A percentile compares a stretch with the other conserved stretches of the same genome.
Conservation (phyloP, 2,113 vertebrate species). For the Telmatochromis sp. region DNA sequence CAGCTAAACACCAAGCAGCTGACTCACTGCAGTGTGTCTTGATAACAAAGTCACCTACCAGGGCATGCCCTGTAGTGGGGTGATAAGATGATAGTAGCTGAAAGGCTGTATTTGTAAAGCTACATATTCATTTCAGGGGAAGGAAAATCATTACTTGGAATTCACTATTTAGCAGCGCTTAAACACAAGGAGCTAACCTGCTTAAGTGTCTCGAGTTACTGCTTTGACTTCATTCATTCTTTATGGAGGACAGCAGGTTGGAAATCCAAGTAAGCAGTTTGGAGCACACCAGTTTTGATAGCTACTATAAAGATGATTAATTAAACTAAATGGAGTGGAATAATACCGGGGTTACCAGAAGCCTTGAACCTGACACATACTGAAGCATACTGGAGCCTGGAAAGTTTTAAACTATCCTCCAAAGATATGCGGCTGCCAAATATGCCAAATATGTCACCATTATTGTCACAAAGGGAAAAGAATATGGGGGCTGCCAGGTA, state of each 20-base stretch:
- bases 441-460: not conserved
- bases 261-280: not conserved
- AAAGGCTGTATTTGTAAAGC: not conserved
- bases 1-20: not conserved
- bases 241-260: not conserved
- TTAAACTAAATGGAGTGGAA: not conserved
- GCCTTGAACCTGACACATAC: not conserved
- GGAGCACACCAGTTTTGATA: not conserved
- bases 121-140: constrained; percentile 9
- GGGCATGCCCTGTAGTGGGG: not conserved
- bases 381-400: not conserved
- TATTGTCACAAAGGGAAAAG: not conserved
- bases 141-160: constrained; percentile 3
- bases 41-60: not conserved
- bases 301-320: not conserved
- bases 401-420: not conserved
- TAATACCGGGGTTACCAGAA: not conserved
- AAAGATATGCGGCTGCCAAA: not conserved
- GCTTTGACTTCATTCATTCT: not conserved
- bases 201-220: constrained; percentile 2
- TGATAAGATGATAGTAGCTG: not conserved
- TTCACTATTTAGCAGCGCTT: constrained; percentile 1
- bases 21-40: not conserved
- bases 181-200: not conserved
- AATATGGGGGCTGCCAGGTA: not conserved